Percentiles rank a stretch among this genome's conserved stretches.
Conservation (phyloP, 2,888 invertebrate species). For the Drosophila meridionalis region DNA sequence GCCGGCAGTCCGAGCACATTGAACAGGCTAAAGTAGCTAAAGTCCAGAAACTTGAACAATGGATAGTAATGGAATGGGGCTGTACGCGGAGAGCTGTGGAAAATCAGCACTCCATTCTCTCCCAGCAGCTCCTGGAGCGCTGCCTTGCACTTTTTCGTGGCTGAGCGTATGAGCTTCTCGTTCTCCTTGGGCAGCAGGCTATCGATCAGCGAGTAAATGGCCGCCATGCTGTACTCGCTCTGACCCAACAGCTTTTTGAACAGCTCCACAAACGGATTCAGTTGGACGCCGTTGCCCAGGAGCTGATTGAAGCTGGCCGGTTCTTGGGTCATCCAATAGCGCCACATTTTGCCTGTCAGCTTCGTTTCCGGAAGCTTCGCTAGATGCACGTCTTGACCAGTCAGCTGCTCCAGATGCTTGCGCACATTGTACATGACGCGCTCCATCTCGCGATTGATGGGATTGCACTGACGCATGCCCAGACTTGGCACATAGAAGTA, state of each 20-base stretch:
- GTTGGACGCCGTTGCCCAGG: conserved; percentile 88
- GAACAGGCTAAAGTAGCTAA: conserved; percentile 93
- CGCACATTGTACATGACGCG: conserved; percentile 87
- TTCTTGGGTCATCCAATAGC: conserved; percentile 91
- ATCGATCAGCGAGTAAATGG: conserved; percentile 89
- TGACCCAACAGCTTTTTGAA: conserved; percentile 87
- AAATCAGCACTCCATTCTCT: conserved; percentile 92
- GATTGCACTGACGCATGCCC: conserved; percentile 90
- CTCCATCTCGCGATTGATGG: conserved; percentile 89
- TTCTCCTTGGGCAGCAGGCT: conserved; percentile 88
- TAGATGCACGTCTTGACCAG: conserved; percentile 78
- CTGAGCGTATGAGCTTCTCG: conserved; percentile 87
- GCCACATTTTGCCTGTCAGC: conserved; percentile 89
- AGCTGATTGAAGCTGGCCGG: conserved; percentile 87
- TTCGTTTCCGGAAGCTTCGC: conserved; percentile 78
- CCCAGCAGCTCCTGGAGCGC: conserved; percentile 89
- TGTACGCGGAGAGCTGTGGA: conserved; percentile 91
- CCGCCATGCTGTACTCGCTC: conserved; percentile 89
- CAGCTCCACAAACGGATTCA: conserved; percentile 86
- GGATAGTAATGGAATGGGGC: conserved; percentile 94
- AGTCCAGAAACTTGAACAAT: conserved; percentile 92
- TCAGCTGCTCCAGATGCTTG: conserved; percentile 84
- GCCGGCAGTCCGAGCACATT: conserved; percentile 93
- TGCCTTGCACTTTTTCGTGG: conserved; percentile 87
- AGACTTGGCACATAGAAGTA: conserved; percentile 92